These are phyloP conservation scores for Drosophila demipolita DNA, from an alignment of 2,888 invertebrate genomes.

Conservation along the genomic window DNA sequence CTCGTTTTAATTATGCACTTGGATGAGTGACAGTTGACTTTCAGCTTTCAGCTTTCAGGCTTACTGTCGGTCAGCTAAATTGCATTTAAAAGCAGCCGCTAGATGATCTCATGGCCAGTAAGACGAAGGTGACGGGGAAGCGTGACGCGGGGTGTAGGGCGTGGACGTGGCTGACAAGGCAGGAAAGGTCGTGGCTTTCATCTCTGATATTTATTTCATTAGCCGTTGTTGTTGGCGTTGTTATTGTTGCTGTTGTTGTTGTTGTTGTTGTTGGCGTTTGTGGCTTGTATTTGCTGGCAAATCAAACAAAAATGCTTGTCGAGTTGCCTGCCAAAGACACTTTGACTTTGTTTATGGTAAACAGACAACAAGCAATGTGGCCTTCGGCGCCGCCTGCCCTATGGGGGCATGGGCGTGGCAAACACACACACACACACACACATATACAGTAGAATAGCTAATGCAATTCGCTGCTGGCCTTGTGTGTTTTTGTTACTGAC, in stretches of 20 bases:
- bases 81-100: constrained; percentile 41
- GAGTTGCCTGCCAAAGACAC: constrained; percentile 69
- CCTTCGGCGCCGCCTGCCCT: constrained; percentile 51
- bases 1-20: constrained; percentile 51
- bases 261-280: not conserved
- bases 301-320: constrained; percentile 71
- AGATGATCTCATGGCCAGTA: constrained; percentile 11
- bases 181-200: constrained; percentile 18
- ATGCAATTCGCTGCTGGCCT: constrained; percentile 68
- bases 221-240: constrained; percentile 26
- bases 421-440: constrained; percentile 6
- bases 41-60: constrained; percentile 15
- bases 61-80: constrained; percentile 43
- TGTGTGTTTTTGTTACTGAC: constrained; percentile 29
- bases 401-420: constrained; percentile 50
- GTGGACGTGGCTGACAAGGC: not conserved
- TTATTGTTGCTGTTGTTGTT: not conserved
- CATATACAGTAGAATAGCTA: constrained; percentile 28
- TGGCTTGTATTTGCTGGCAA: constrained; percentile 52
- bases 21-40: constrained; percentile 35
- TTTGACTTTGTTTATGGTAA: constrained; percentile 78
- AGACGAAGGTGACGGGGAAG: not conserved
- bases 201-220: constrained; percentile 66
- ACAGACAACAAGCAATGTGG: constrained; percentile 69
- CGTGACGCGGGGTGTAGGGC: not conserved